A percentile compares a stretch with the other conserved stretches of the same genome.
phyloP scores from a whole-genome alignment of 2,113 vertebrate species.

The Bagarius yarrelli region DNA sequence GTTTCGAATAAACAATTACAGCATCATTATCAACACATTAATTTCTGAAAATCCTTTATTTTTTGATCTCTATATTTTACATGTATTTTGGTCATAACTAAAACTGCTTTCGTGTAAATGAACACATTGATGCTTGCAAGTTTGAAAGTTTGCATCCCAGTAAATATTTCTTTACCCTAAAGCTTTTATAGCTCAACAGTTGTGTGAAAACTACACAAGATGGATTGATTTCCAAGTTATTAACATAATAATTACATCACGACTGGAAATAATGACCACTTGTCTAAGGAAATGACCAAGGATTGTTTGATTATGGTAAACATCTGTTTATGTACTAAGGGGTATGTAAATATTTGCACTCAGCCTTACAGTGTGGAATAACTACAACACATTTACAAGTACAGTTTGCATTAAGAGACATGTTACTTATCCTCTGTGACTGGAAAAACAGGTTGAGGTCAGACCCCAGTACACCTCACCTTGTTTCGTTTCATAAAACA shows the following conservation, averaged over 20 bases:
- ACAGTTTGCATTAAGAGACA: neutral
- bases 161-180: too few relatives aligned
- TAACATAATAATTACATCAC: neutral
- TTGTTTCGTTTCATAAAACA: slow-evolving; percentile 32
- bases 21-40: too few relatives aligned
- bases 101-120: too few relatives aligned
- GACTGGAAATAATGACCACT: too few relatives aligned
- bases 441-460: slow-evolving; percentile 15
- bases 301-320: neutral
- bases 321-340: neutral
- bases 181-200: neutral
- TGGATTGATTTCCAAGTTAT: neutral
- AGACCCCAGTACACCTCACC: neutral
- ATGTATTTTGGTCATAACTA: too few relatives aligned
- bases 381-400: neutral
- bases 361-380: neutral
- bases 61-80: too few relatives aligned
- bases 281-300: neutral
- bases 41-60: too few relatives aligned
- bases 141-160: too few relatives aligned
- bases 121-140: too few relatives aligned
- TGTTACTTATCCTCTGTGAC: slow-evolving; percentile 11
- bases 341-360: neutral
- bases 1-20: too few relatives aligned
- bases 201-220: too few relatives aligned